Evolutionary conservation across 37 sponge, comb jelly and placozoan species (phyloP).

Genomic region (Spongilla lacustris): DNA sequence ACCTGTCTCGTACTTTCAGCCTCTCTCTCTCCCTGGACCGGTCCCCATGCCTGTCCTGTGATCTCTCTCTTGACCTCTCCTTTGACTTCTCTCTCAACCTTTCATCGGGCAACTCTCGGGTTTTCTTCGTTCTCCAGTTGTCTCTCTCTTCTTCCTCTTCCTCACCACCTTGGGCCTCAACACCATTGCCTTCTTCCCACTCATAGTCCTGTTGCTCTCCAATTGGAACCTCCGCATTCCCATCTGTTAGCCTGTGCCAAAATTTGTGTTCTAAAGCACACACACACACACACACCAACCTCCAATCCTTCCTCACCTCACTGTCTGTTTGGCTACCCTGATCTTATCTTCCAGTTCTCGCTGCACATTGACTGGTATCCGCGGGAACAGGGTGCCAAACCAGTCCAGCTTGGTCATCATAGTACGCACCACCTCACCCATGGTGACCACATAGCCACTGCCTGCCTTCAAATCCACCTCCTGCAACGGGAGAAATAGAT

Average conservation of each 20-base stretch:
- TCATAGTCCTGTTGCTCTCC: not conserved
- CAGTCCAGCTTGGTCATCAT: conserved; percentile 95
- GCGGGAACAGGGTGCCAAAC: conserved; percentile 97
- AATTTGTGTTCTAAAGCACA: not conserved
- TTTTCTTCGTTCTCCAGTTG: not conserved
- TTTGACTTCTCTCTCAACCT: conserved; percentile 36
- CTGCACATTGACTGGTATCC: conserved; percentile 84
- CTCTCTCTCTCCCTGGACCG: not conserved
- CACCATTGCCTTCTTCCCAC: not conserved
- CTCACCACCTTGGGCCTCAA: not conserved
- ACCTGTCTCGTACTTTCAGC: not conserved
- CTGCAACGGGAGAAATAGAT: conserved; percentile 49
- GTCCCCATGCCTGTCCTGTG: conserved; percentile 13
- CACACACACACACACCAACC: not conserved
- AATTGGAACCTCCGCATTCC: not conserved
- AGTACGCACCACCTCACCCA: conserved; percentile 93
- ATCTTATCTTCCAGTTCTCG: conserved; percentile 62
- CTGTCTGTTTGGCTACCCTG: conserved; percentile 18
- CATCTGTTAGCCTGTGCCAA: not conserved
- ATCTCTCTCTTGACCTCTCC: conserved; percentile 9
- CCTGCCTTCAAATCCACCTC: conserved; percentile 97
- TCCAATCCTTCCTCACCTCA: conserved; percentile 2
- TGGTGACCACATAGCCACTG: conserved; percentile 82
- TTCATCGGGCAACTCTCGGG: conserved; percentile 42
- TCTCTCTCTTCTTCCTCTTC: conserved; percentile 8